These are phyloP conservation scores for Pogonocichla stellata DNA, from an alignment of 2,113 vertebrate genomes.

Conservation along the genomic window DNA sequence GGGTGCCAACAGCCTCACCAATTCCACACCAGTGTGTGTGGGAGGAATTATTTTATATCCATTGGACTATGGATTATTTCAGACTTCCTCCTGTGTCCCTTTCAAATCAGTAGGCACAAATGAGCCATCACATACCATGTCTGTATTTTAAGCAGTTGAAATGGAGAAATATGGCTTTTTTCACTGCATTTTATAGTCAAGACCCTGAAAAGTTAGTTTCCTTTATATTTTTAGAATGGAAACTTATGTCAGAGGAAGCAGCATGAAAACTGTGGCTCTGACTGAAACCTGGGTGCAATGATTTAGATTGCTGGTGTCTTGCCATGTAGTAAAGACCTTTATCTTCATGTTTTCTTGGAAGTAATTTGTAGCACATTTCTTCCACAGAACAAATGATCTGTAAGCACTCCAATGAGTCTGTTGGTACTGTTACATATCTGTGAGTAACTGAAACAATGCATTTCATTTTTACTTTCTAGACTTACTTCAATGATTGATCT, in stretches of 20 bases:
- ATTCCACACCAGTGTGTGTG: accelerated
- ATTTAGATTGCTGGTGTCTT: not conserved
- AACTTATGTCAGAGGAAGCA: not conserved
- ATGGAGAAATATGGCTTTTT: not conserved
- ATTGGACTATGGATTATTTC: not conserved
- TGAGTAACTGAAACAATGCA: not conserved
- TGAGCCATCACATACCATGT: accelerated
- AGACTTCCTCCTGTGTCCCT: not conserved
- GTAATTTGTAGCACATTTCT: not conserved
- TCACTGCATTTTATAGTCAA: not conserved
- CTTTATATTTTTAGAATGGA: not conserved
- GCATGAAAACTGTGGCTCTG: not conserved
- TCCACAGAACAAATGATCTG: not conserved
- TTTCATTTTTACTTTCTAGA: not conserved
- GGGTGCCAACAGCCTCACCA: not conserved
- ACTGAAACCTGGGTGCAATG: not conserved
- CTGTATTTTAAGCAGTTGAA: not conserved
- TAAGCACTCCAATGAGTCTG: not conserved
- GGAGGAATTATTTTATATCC: not conserved
- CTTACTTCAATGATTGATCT: not conserved
- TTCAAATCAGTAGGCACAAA: not conserved
- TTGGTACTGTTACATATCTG: not conserved
- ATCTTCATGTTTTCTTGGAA: not conserved
- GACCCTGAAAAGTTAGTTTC: not conserved
- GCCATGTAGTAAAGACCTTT: not conserved